A percentile compares a stretch with the other conserved stretches of the same genome.
phyloP scores from a whole-genome alignment of 2,797 vertebrate genomes.

The Sarcophilus harrisii region DNA sequence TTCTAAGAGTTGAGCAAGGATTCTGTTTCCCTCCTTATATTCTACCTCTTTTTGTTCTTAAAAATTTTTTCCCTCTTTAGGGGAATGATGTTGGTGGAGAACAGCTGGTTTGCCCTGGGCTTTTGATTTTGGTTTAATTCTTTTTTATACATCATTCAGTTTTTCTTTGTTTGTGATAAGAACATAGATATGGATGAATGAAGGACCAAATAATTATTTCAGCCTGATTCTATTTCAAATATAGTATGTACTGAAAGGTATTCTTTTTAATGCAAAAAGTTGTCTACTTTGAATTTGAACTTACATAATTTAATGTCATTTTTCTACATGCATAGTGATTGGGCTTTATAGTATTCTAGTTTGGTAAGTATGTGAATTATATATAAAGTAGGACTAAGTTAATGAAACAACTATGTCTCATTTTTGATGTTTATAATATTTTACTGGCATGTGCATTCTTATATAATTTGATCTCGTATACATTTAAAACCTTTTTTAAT shows the following conservation, averaged over 20 bases:
- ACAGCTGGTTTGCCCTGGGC: not conserved
- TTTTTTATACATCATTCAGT: constrained; percentile 27
- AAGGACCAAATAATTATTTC: not conserved
- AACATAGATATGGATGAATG: not conserved
- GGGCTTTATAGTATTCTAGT: constrained; percentile 19
- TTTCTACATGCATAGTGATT: not conserved
- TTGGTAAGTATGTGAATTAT: constrained; percentile 35
- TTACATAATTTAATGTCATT: constrained; percentile 53
- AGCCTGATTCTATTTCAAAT: constrained; percentile 3
- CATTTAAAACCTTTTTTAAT: not conserved
- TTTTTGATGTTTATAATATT: not conserved
- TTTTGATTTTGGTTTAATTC: constrained; percentile 40
- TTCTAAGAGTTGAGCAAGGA: constrained; percentile 28
- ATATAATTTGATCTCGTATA: not conserved
- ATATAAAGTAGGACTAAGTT: constrained; percentile 38
- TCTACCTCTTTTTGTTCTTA: constrained; percentile 16
- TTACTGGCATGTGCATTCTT: not conserved
- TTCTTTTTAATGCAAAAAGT: constrained; percentile 12
- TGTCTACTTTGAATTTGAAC: not conserved
- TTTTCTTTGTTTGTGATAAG: not conserved
- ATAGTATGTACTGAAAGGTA: not conserved
- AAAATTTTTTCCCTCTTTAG: not conserved
- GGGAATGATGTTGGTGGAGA: not conserved
- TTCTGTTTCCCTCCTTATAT: not conserved
- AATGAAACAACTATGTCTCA: constrained; percentile 2